Conservation (phyloP, 2,797 vertebrate species). For the Pagetopsis macropterus region DNA sequence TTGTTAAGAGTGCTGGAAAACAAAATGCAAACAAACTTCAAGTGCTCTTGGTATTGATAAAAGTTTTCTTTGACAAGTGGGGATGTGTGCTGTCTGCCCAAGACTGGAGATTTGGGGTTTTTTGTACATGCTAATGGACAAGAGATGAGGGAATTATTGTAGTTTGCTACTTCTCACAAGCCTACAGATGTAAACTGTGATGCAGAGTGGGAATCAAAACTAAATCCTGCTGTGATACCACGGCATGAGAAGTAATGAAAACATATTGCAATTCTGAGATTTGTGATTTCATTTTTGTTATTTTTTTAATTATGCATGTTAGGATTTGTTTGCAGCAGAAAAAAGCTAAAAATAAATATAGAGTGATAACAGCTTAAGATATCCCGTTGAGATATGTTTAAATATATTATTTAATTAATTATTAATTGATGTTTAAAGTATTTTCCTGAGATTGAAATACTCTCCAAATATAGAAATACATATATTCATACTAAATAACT, state of each 20-base stretch:
- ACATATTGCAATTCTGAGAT: conserved; percentile 37
- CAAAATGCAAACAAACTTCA: conserved; percentile 92
- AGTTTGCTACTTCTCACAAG: conserved; percentile 54
- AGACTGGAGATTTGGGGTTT: conserved; percentile 73
- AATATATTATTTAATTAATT: neutral
- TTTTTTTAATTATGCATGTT: conserved; percentile 14
- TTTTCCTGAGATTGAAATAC: neutral
- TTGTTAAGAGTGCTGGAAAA: conserved; percentile 90
- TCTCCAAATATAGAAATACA: neutral
- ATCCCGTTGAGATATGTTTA: neutral
- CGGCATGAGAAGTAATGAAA: neutral
- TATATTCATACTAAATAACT: neutral
- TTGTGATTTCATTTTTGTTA: conserved; percentile 9
- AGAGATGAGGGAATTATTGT: conserved; percentile 74
- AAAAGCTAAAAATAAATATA: conserved; percentile 1
- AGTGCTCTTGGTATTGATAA: conserved; percentile 87
- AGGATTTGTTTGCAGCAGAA: conserved; percentile 7
- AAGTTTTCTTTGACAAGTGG: conserved; percentile 87
- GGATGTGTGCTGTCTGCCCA: conserved; percentile 77
- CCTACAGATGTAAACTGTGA: conserved; percentile 38
- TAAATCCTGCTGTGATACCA: conserved; percentile 32
- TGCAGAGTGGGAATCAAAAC: conserved; percentile 45
- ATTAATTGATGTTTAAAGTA: neutral
- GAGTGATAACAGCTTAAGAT: neutral
- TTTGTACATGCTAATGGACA: conserved; percentile 77